Conservation (phyloP, 1,140 invertebrate genomes). For the Samia ricini region DNA sequence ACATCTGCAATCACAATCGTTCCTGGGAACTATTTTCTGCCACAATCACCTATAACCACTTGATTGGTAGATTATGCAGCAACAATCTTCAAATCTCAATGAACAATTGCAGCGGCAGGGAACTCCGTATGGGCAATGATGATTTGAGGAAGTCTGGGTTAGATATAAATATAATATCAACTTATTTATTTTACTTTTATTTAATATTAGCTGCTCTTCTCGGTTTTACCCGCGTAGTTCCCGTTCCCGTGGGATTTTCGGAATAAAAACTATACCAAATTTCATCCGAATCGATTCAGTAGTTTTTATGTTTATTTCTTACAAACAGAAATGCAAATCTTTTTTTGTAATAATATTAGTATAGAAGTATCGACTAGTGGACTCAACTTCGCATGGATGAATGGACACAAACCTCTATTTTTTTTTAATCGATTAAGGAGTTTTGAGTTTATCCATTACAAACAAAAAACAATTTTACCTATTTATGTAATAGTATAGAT, state of each 20-base stretch:
- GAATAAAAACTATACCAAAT: no score
- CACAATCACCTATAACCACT: slow-evolving; percentile 32
- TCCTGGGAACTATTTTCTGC: slow-evolving; percentile 80
- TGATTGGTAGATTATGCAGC: slow-evolving; percentile 33
- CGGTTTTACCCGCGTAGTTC: no score
- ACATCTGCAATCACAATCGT: slow-evolving; percentile 80
- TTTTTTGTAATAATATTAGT: no score
- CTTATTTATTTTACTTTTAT: not conserved
- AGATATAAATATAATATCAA: not conserved
- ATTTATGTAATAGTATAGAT: not conserved
- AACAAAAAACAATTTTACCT: no score
- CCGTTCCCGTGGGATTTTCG: no score
- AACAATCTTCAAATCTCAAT: slow-evolving; percentile 20
- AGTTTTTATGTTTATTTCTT: no score
- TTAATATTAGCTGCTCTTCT: not conserved
- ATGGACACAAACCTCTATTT: not conserved
- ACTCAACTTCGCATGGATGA: not conserved
- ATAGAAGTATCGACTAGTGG: not conserved
- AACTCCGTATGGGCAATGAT: slow-evolving; percentile 12
- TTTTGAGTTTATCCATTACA: no score
- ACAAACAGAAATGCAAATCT: not conserved
- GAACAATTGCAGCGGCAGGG: slow-evolving; percentile 23
- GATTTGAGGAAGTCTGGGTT: slow-evolving; percentile 16
- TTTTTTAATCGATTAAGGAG: not conserved
- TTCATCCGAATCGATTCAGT: no score